A percentile compares a stretch with the other conserved stretches of the same genome.
phyloP scores from a whole-genome alignment of 2,888 invertebrate genomes.

The Zygothrica quintamaculata region DNA sequence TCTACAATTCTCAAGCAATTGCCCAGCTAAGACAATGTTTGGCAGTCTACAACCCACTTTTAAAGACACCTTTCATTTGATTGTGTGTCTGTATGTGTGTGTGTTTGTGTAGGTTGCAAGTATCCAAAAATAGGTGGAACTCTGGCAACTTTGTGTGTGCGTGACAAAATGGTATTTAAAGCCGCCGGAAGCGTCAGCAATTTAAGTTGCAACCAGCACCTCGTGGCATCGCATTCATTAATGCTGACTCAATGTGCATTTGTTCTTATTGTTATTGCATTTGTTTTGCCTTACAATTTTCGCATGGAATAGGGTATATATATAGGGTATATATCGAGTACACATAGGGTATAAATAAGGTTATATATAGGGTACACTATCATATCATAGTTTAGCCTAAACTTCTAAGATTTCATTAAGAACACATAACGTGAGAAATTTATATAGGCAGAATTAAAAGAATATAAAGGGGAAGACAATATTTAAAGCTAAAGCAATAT shows the following conservation, averaged over 20 bases:
- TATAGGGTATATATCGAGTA: too few relatives aligned
- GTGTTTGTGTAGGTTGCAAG: constrained; percentile 3
- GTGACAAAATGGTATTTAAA: constrained; percentile 84
- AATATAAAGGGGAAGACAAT: too few relatives aligned
- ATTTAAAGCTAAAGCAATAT: too few relatives aligned
- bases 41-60: constrained; percentile 40
- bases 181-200: constrained; percentile 84
- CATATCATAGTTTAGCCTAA: too few relatives aligned
- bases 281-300: background rate
- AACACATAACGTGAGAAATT: too few relatives aligned
- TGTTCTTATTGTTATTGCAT: constrained; percentile 1
- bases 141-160: constrained; percentile 77
- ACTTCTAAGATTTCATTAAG: too few relatives aligned
- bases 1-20: constrained; percentile 34
- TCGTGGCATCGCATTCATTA: constrained; percentile 55
- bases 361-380: too few relatives aligned
- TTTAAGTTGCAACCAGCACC: constrained; percentile 81
- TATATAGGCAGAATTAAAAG: too few relatives aligned
- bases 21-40: constrained; percentile 68
- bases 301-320: background rate
- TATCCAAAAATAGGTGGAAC: background rate
- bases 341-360: too few relatives aligned
- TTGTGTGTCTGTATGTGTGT: constrained; percentile 5
- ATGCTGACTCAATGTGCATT: constrained; percentile 51
- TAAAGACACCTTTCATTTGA: constrained; percentile 59